Evolutionary conservation across 2,113 vertebrate species (phyloP).

Genomic region (Albula glossodonta): DNA sequence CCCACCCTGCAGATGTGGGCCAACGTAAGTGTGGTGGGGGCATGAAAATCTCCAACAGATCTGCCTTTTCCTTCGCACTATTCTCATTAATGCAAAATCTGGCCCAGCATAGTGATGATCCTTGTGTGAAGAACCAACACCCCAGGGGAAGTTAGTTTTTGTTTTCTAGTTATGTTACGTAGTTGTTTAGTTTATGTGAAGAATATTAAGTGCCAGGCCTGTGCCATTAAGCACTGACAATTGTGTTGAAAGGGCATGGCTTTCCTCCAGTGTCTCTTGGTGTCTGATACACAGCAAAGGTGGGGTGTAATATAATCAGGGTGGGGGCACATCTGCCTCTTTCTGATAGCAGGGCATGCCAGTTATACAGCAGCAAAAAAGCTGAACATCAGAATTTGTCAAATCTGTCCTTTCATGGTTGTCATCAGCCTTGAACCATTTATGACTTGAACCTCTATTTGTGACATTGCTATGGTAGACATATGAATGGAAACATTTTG

Average conservation of each 20-base stretch:
- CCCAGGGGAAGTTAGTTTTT: too few relatives aligned
- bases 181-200: too few relatives aligned
- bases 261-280: neutral
- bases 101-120: neutral
- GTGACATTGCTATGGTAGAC: too few relatives aligned
- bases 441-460: too few relatives aligned
- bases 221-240: too few relatives aligned
- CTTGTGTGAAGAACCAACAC: too few relatives aligned
- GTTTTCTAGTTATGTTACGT: too few relatives aligned
- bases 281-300: neutral
- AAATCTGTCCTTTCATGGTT: neutral
- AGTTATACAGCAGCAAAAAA: neutral
- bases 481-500: too few relatives aligned
- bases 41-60: neutral
- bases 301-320: neutral
- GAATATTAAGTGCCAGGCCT: too few relatives aligned
- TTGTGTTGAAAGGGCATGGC: too few relatives aligned
- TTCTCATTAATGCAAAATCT: neutral
- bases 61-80: too few relatives aligned
- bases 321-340: neutral
- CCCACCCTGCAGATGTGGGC: slow-evolving; percentile 98
- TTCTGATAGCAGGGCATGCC: neutral
- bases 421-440: too few relatives aligned
- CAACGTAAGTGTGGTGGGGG: slow-evolving; percentile 78
- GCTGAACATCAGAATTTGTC: neutral